These are phyloP conservation scores for Drosophila oshimai DNA, from an alignment of 1,140 invertebrate genomes.

Conservation along the genomic window DNA sequence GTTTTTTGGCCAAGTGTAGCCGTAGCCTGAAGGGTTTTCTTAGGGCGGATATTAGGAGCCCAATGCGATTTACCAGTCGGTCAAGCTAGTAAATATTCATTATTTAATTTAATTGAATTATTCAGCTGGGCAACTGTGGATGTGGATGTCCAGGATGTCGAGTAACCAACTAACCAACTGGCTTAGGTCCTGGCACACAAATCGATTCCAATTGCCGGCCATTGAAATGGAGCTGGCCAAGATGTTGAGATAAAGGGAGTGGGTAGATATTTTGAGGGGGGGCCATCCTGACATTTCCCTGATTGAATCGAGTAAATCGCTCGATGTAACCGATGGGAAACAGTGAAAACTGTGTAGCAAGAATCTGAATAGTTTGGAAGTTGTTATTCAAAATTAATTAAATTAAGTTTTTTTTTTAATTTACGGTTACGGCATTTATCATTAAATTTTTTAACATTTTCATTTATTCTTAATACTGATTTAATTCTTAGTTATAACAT, in stretches of 20 bases:
- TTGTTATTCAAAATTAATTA: too few relatives aligned
- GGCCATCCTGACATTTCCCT: constrained; percentile 22
- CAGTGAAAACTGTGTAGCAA: neutral
- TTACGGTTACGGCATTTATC: neutral
- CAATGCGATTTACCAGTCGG: constrained; percentile 28
- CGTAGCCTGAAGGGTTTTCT: neutral
- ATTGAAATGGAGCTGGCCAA: constrained; percentile 25
- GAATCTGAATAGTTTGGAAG: too few relatives aligned
- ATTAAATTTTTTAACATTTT: neutral
- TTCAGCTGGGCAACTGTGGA: constrained; percentile 48
- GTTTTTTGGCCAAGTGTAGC: neutral
- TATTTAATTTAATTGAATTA: constrained; percentile 76
- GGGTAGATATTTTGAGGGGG: neutral
- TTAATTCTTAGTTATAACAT: too few relatives aligned
- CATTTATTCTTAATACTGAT: too few relatives aligned
- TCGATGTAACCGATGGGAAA: neutral
- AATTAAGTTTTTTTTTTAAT: too few relatives aligned
- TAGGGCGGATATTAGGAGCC: neutral
- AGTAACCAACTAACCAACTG: constrained; percentile 2
- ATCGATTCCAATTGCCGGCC: constrained; percentile 24
- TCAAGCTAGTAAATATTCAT: constrained; percentile 63
- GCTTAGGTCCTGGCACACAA: constrained; percentile 11
- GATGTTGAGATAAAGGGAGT: neutral
- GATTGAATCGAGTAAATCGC: constrained; percentile 33
- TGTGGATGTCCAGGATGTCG: constrained; percentile 9